Evolutionary conservation across 2,113 vertebrate species (phyloP), one percentile per base, ranked within the genome.

Genomic region (Neoarius graeffei): DNA sequence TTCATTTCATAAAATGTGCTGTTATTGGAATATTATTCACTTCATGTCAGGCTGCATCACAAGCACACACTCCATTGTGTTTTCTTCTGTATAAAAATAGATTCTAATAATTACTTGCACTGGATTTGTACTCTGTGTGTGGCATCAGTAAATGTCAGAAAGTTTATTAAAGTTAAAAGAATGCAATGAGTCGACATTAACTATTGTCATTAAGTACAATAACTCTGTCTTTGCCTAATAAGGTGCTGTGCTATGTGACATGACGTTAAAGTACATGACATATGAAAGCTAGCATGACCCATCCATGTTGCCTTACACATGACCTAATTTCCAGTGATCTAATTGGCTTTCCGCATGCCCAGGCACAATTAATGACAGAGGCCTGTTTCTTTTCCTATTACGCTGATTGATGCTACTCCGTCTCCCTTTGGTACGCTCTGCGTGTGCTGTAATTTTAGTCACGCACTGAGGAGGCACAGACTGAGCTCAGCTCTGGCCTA

Each of bases 341-440:
- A 94, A 95, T 94, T 94, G 92, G 87, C 92, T 94, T 92, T 94
- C 91, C 91, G 89, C 87, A 85, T 90, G 89, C 87, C 83, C 10
- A 1, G 89, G 81, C 93, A 91, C 92, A 92, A 94, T 95, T 94
- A 94, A 94, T 94, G 92, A 93, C 86, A 48, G 54, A 82, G 90
- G 88, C 89, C 86, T 87, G 88, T 62, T 88, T 84, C 71, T 88
- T 91, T 82, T 88, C 85, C 87, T 92, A 89, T 91, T 89, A 89
- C 62, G 80, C 73, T 94, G 93, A 94, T 94, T 91, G 92, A 95
- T 94, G 92, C 74, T 86, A 74, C 81, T 86, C 64, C 60, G 73
- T 71, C 85, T 86, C 83, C 90, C 56, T 80, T 90, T 62, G 91
- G 79, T 81, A 88, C 81, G 67, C 83, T 76, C 30, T 62, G 27